A percentile compares a stretch with the other conserved stretches of the same genome.
phyloP scores from a whole-genome alignment of 35 echinoderm and acorn worm species.

The Ophioderma brevispina region DNA sequence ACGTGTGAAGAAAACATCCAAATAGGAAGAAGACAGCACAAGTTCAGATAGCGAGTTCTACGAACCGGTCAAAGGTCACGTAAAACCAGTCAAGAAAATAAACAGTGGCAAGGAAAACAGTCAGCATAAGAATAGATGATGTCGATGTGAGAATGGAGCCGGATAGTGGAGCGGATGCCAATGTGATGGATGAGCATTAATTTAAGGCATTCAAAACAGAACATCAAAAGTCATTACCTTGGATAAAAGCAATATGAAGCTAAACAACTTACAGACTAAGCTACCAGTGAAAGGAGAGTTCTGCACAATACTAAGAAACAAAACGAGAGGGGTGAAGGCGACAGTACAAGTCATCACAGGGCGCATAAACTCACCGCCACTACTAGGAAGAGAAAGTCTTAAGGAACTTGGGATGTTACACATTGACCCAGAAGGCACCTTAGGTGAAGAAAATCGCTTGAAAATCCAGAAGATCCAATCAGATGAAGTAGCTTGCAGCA shows the following conservation, averaged over 20 bases:
- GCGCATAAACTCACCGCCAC: slow-evolving; percentile 39
- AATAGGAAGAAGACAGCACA: too few species aligned
- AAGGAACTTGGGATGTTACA: slow-evolving; percentile 30
- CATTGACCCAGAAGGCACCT: slow-evolving; percentile 33
- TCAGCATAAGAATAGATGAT: not conserved
- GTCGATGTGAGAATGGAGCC: not conserved
- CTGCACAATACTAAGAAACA: slow-evolving; percentile 53
- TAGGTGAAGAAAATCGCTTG: slow-evolving; percentile 16
- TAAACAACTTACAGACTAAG: slow-evolving; percentile 14
- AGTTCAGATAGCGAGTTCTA: too few species aligned
- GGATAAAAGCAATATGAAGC: not conserved
- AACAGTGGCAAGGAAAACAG: not conserved
- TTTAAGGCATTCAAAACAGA: slow-evolving; percentile 38
- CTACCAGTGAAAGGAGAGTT: slow-evolving; percentile 47
- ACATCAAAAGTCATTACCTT: not conserved
- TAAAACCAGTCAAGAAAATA: too few species aligned
- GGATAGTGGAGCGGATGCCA: slow-evolving; percentile 49
- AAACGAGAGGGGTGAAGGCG: slow-evolving; percentile 30
- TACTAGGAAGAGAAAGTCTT: slow-evolving; percentile 17
- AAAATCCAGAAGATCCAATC: slow-evolving; percentile 7
- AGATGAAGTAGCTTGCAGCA: not conserved
- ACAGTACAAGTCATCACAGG: slow-evolving; percentile 50
- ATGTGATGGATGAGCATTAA: slow-evolving; percentile 67
- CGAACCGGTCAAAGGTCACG: too few species aligned
- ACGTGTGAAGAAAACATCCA: too few species aligned